A percentile compares a stretch with the other conserved stretches of the same genome.
Evolutionary conservation across 1,140 invertebrate species (phyloP).

Genomic region (Drosophila yakuba): DNA sequence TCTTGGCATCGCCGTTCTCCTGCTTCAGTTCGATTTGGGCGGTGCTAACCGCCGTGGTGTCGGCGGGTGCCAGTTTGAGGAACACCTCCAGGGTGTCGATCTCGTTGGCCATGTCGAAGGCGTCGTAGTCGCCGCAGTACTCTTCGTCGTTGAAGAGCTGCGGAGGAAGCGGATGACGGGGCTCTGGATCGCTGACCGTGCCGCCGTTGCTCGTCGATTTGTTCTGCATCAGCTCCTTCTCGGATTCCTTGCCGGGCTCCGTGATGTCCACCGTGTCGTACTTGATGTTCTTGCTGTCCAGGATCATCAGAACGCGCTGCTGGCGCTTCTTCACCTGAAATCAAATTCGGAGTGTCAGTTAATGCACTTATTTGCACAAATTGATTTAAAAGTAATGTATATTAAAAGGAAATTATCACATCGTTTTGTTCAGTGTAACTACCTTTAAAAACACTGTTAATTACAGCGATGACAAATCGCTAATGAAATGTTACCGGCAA

Average conservation of each 20-base stretch:
- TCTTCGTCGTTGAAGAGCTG: conserved; percentile 97
- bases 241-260: conserved; percentile 93
- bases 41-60: conserved; percentile 84
- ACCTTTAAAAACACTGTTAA: conserved; percentile 1
- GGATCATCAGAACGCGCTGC: conserved; percentile 95
- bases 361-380: background rate
- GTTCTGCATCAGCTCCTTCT: conserved; percentile 96
- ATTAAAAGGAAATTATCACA: too few relatives aligned
- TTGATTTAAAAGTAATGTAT: too few relatives aligned
- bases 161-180: conserved; percentile 91
- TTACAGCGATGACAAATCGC: conserved; percentile 34
- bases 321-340: conserved; percentile 96
- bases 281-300: conserved; percentile 94
- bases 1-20: conserved; percentile 69
- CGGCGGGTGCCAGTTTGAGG: conserved; percentile 88
- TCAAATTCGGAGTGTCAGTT: background rate
- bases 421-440: conserved; percentile 7
- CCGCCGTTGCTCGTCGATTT: conserved; percentile 92
- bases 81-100: conserved; percentile 95
- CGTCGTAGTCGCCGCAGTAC: conserved; percentile 97
- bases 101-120: conserved; percentile 96
- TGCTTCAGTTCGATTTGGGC: conserved; percentile 85
- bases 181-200: conserved; percentile 87
- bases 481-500: conserved; percentile 40
- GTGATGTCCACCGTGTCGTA: conserved; percentile 97